These are phyloP conservation scores for Harmothoe impar DNA, from an alignment of 2,888 invertebrate species.

Conservation along the genomic window DNA sequence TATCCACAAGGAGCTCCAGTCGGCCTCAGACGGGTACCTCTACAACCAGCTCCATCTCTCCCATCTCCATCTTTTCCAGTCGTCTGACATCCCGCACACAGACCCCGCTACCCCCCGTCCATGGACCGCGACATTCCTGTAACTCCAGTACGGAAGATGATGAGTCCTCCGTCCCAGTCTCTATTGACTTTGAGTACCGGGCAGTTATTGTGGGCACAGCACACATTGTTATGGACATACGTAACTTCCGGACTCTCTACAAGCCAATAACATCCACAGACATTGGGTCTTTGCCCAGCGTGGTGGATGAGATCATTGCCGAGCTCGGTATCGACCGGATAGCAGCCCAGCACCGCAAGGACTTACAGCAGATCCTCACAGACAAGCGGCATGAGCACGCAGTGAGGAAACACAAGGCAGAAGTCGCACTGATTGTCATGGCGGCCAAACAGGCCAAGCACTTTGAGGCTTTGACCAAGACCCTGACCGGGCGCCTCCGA, in stretches of 20 bases:
- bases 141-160: no score
- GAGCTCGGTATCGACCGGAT: not conserved
- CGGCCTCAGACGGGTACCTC: no score
- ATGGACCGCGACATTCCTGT: no score
- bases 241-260: not conserved
- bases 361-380: not conserved
- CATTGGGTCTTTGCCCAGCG: not conserved
- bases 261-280: not conserved
- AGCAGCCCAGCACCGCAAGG: not conserved
- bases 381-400: not conserved
- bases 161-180: not conserved
- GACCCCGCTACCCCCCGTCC: no score
- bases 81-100: no score
- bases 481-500: not conserved
- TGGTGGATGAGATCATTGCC: not conserved
- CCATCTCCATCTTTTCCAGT: no score
- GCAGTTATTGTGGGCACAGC: not conserved
- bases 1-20: no score
- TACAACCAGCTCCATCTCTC: no score
- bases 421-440: not conserved
- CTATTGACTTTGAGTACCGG: slow-evolving; percentile 1
- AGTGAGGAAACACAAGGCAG: not conserved
- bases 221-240: not conserved
- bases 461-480: not conserved
- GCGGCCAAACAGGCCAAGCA: not conserved